Evolutionary conservation across 2,797 vertebrate genomes (phyloP), one percentile per base, ranked within the genome.

Genomic region (Toxotes lorentzi): DNA sequence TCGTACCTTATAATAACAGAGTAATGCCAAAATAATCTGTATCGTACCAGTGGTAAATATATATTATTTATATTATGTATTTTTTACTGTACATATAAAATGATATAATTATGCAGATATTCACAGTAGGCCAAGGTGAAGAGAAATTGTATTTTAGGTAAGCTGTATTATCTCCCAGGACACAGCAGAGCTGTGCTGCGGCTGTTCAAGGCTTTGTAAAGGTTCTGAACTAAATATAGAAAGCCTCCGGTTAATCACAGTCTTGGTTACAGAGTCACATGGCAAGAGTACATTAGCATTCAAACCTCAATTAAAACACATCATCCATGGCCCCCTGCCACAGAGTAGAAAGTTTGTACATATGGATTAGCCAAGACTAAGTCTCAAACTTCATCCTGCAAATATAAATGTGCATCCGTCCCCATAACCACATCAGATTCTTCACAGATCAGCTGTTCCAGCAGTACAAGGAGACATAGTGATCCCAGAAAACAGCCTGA

Each of bases 361-460:
- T 7, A 40, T 11, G 40, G 40, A 40, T 40, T 47, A 21, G 5
- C 12, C 24, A 53, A 17, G 19, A 60, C 27, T 9, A 45, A 30
- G 23, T 60, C 13, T 67, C 9, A 7, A 47, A 23, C 23, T 27
- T 40, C 11, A 48, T 32, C 45, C 10, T 4, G 7, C 66, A 76
- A 60, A 34, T 63, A 40, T 24, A 12, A 40, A 59, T 57, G 72
- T 27, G 34, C 7, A 24, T 65, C 38, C 7, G 12, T 47, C 50
- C 50, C 16, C n/a, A 21, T 30, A 24, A 56, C 57, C 54, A 45
- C 17, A 34, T 34, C 11, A 34, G 51, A 30, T 19, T 74, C n/a
- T 45, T 60, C 23, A 58, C 5, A 56, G 77, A 66, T 81, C 82
- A 82, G 50, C 70, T 73, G 54, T 23, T 68, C 24, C 32, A 38